phyloP scores from a whole-genome alignment of 1,140 invertebrate species.

The Drosophila auraria region DNA sequence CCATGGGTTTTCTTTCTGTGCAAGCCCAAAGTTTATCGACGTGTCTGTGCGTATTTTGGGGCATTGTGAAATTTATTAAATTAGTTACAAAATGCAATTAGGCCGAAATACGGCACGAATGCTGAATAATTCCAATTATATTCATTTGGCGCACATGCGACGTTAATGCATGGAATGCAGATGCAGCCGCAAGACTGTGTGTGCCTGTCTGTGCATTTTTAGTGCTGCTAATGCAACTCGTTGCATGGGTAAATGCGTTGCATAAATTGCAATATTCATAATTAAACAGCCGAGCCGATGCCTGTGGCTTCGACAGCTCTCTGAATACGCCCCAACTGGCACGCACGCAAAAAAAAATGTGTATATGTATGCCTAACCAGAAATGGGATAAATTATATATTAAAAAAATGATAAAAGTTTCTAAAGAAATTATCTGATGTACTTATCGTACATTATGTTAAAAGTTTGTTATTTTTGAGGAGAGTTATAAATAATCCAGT shows the following conservation, averaged over 20 bases:
- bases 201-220: slow-evolving; percentile 40
- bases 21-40: not conserved
- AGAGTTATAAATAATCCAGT: no score
- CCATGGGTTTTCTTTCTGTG: not conserved
- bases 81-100: slow-evolving; percentile 76
- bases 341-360: not conserved
- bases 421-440: no score
- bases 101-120: slow-evolving; percentile 44
- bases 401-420: no score
- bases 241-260: slow-evolving; percentile 52
- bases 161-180: slow-evolving; percentile 58
- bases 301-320: slow-evolving; percentile 35
- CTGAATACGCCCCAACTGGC: slow-evolving; percentile 4
- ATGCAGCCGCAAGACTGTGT: slow-evolving; percentile 34
- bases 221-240: slow-evolving; percentile 56
- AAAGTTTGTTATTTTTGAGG: no score
- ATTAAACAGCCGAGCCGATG: slow-evolving; percentile 56
- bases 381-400: no score
- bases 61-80: slow-evolving; percentile 69
- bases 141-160: slow-evolving; percentile 56
- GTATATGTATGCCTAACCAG: no score
- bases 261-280: slow-evolving; percentile 75
- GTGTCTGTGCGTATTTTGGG: slow-evolving; percentile 18
- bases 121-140: slow-evolving; percentile 72
- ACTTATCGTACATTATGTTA: no score